These are phyloP conservation scores for Cordilura impudica DNA, from an alignment of 2,888 invertebrate genomes.

Conservation along the genomic window DNA sequence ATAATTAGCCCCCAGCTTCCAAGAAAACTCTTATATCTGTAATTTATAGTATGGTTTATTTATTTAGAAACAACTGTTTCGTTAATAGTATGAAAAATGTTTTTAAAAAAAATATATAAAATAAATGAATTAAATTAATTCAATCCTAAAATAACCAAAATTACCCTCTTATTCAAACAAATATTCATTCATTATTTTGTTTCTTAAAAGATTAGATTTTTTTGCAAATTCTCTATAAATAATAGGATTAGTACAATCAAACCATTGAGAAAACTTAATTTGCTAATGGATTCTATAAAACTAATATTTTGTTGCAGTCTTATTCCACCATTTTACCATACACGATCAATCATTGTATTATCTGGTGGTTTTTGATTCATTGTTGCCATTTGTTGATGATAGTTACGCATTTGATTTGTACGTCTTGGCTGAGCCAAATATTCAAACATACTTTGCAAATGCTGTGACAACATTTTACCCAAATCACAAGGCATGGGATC, in stretches of 20 bases:
- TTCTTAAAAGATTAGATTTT: too few species aligned
- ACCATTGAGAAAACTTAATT: too few species aligned
- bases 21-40: not conserved
- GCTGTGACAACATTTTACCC: constrained; percentile 93
- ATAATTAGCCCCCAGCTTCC: too few species aligned
- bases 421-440: constrained; percentile 89
- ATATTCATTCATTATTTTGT: too few species aligned
- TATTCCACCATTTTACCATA: constrained; percentile 80
- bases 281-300: not conserved
- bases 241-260: too few species aligned
- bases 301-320: not conserved
- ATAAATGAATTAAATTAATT: too few species aligned
- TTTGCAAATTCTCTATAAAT: too few species aligned
- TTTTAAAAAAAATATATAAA: not conserved
- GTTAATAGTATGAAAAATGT: not conserved
- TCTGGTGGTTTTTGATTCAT: constrained; percentile 83
- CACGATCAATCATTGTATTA: constrained; percentile 90
- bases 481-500: constrained; percentile 97
- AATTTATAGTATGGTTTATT: constrained; percentile 8
- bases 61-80: constrained; percentile 5
- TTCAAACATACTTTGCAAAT: constrained; percentile 96
- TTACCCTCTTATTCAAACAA: too few species aligned
- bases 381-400: constrained; percentile 81
- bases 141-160: not conserved
- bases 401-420: constrained; percentile 84